Base-by-base conservation (phyloP, 2,888 invertebrate species). In the Himalopsyche japonica region DNA sequence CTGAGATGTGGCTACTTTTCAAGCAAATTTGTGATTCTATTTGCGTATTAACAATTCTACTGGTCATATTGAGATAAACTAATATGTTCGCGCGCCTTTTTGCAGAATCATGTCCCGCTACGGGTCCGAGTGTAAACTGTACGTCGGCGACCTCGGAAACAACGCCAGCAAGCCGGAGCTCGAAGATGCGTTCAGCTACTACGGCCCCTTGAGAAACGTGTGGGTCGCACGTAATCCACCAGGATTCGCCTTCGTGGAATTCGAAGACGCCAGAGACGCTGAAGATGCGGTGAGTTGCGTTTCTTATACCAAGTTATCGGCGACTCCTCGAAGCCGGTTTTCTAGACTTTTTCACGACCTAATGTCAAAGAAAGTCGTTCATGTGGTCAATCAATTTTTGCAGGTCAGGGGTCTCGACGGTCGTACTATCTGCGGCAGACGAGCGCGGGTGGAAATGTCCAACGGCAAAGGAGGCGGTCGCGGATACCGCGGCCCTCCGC, bases 171-270 rank as follows among this genome's bases (percentile, higher is more conserved):
- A 98, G 91, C 97, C 97, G 88, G 98, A 98, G 91, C 93, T 98
- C 83, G 98, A 98, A 92, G 97, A 97, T 90, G 96, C 97, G 20
- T 99, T 98, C 91, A 95, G 96, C 85, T 96, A 97, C 88, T 98
- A 98, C 89, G 98, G 98, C 15, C 96, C 97, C 0, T 91, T 98
- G 88, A 94, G 97, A 88, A 98, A 97, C 92, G 98, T 98, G 77
- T 99, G 98, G 98, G 98, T 99, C n/a, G 98, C 98, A 0, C 93
- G 98, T 88, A 98, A 98, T 90, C 98, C 97, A 18, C 98, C 98
- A 84, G 98, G 98, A 81, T 98, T 98, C 91, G 98, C 98, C 8
- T 98, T 98, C 91, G 97, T 98, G 1, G 98, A 98, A 90, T 98
- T 97, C 90, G 98, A 98, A 91, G 98, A 98, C 90, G 94, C 96